Conservation (phyloP, 2,113 vertebrate species). For the Neodontobutis hainanensis region DNA sequence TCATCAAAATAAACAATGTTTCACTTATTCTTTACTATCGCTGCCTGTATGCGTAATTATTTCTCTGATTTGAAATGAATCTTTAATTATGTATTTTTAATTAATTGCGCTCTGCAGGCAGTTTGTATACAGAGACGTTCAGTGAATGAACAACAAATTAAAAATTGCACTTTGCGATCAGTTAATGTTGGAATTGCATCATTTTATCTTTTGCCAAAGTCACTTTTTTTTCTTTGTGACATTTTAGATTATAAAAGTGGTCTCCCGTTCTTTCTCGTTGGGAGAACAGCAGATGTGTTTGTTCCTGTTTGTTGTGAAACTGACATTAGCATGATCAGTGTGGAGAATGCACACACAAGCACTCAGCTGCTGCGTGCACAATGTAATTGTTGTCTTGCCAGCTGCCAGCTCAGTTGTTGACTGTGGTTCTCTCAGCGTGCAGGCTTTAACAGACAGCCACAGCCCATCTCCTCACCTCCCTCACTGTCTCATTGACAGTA, state of each 20-base stretch:
- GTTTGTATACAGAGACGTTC: constrained; percentile 4
- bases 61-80: constrained; percentile 14
- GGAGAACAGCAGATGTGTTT: not conserved
- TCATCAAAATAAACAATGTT: not conserved
- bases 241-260: not conserved
- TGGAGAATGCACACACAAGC: constrained; percentile 16
- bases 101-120: constrained; percentile 12
- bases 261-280: not conserved
- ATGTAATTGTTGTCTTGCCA: constrained; percentile 32
- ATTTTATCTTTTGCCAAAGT: not conserved
- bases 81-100: constrained; percentile 11
- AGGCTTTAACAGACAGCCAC: constrained; percentile 31
- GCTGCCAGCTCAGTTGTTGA: constrained; percentile 49
- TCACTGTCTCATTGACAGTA: constrained; percentile 40
- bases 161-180: not conserved
- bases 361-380: constrained; percentile 20
- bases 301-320: not conserved
- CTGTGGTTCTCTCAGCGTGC: constrained; percentile 30
- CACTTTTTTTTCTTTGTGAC: not conserved
- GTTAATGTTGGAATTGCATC: not conserved
- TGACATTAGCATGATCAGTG: constrained; percentile 24
- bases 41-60: constrained; percentile 13
- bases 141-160: not conserved
- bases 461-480: constrained; percentile 30
- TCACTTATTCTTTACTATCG: constrained; percentile 7